Percentiles rank a stretch among this genome's conserved stretches.
phyloP scores from a whole-genome alignment of 2,113 vertebrate genomes.

The Neodontobutis hainanensis region DNA sequence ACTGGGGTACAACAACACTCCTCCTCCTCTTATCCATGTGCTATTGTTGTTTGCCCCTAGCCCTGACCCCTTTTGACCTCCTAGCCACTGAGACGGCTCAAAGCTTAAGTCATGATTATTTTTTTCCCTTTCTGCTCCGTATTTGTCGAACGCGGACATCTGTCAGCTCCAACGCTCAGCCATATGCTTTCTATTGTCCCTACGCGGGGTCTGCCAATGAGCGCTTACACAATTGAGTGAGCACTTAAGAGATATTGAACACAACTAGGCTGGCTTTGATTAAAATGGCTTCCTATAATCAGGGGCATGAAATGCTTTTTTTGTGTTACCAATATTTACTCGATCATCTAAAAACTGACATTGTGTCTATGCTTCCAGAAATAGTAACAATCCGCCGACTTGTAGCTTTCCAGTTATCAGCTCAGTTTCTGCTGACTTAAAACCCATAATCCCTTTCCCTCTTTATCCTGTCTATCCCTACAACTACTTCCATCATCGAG shows the following conservation, averaged over 20 bases:
- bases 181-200: slow-evolving; percentile 74
- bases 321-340: background rate
- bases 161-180: slow-evolving; percentile 62
- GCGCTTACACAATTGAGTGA: slow-evolving; percentile 39
- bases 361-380: slow-evolving; percentile 13
- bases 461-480: slow-evolving; percentile 16
- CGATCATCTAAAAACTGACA: slow-evolving; percentile 20
- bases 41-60: slow-evolving; percentile 27
- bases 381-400: slow-evolving; percentile 7
- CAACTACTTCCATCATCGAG: slow-evolving; percentile 13
- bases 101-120: slow-evolving; percentile 71
- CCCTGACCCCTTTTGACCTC: slow-evolving; percentile 56
- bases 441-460: slow-evolving; percentile 40
- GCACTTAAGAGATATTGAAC: slow-evolving; percentile 44
- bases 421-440: slow-evolving; percentile 29
- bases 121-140: slow-evolving; percentile 41
- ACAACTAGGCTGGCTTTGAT: slow-evolving; percentile 39
- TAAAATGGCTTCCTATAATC: slow-evolving; percentile 47
- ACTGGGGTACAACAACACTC: slow-evolving; percentile 13
- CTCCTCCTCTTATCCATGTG: slow-evolving; percentile 26
- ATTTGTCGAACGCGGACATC: slow-evolving; percentile 67
- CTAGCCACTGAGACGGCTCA: slow-evolving; percentile 39
- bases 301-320: background rate
- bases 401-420: slow-evolving; percentile 14
- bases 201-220: slow-evolving; percentile 29